Base-by-base conservation (phyloP, 2,888 invertebrate genomes). In the Rhagonycha lutea region DNA sequence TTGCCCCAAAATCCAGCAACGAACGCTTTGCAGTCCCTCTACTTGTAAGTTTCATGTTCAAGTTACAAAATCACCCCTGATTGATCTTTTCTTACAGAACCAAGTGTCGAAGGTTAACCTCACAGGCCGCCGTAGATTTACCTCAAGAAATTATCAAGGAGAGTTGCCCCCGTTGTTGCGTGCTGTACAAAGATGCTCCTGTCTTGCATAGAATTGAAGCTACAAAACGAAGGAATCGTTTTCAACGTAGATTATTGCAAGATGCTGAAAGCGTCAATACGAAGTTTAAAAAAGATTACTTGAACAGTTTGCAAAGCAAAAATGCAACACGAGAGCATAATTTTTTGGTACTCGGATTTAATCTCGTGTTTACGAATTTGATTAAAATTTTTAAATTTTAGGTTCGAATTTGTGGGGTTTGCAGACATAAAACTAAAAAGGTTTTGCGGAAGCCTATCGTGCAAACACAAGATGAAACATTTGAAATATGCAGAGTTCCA, bases 391-490 rank as follows among this genome's bases (percentile, higher is more conserved):
- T 62, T 68, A 11, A 68, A n/a, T 83, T 84, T 63, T 77, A 85
- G 85, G 78, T 80, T 61, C 74, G 77, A 18, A 80, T 74, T n/a
- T 85, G 85, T 77, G 80, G 77, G 12, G 79, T 82, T 70, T 86
- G 86, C 73, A 81, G 83, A 29, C 80, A 84, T 62, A 78, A 82
- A 70, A 74, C 74, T 5, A 67, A 23, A 10, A 76, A 74, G 77
- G 9, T 69, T n/a, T 24, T 78, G 23, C 29, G 23, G n/a, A 78
- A 75, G 68, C 74, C 78, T n/a, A n/a, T 28, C 14, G 11, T 18
- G 14, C 9, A 14, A 24, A 61, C 10, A 23, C 28, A 14, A 32
- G 14, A 23, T 12, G 12, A 70, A 26, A 7, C 47, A 2, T 8
- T 47, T 47, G 47, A 32, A 12, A 3, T 3, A 11, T 8, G 23